Base-by-base conservation (phyloP, 2,113 vertebrate genomes). In the Oreochromis spilurus region DNA sequence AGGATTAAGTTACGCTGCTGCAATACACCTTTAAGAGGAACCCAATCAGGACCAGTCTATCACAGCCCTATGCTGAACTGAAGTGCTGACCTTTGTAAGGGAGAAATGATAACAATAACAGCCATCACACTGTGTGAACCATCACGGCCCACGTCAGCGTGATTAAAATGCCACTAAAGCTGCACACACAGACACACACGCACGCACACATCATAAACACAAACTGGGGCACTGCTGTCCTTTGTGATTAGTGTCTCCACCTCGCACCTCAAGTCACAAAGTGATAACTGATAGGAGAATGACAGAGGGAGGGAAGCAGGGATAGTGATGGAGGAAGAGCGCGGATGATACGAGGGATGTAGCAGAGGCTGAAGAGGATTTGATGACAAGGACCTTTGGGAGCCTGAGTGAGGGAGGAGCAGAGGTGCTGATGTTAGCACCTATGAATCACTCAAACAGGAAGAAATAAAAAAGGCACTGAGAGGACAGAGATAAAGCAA, bases 391-490 rank as follows among this genome's bases (percentile, higher is more conserved):
- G 40, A 75, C 82, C 81, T 91, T 65, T 86, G 77, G 81, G 38
- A 70, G 81, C 78, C 24, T 82, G 82, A 86, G 54, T 31, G 82
- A 83, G 78, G n/a, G 78, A 81, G 54, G 84, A 77, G 90, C 79
- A 87, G 82, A 79, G 82, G 38, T 90, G 92, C 89, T 93, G 90
- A 94, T 91, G 87, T 85, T 83, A 77, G 88, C 87, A 38, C 48
- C 60, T 70, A 58, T 67, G 67, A 85, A 90, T 89, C 84, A 80
- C 79, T 65, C 14, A 43, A 45, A 85, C 34, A 65, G 19, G 40
- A 52, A 43, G 29, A 75, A 48, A 86, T 67, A 62, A 72, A 14
- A 11, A 72, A 79, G 52, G 77, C 81, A 52, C 58, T 31, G 4
- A 12, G 50, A 82, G 36, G 83, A 86, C 10, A 65, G 85, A 57